Conservation (phyloP, 2,797 vertebrate genomes). For the Parauchenoglanis ngamensis region DNA sequence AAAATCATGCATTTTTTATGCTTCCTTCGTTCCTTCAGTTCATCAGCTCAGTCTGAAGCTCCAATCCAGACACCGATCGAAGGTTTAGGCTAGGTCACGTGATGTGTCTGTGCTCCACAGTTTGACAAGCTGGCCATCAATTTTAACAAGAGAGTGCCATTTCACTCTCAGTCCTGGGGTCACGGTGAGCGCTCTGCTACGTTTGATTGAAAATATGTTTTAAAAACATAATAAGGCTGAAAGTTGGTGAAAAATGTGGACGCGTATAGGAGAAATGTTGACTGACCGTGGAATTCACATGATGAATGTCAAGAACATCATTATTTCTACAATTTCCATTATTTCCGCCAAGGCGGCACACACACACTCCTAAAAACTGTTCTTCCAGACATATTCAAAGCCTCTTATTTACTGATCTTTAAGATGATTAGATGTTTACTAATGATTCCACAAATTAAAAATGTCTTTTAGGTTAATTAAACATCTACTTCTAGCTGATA, state of each 20-base stretch:
- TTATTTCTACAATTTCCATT: conserved; percentile 10
- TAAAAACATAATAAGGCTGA: not conserved
- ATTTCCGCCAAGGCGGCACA: not conserved
- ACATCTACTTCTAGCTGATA: not conserved
- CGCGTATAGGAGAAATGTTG: not conserved
- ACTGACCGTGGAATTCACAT: not conserved
- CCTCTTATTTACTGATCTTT: conserved; percentile 1
- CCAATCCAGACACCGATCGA: not conserved
- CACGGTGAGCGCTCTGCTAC: not conserved
- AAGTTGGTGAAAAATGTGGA: not conserved
- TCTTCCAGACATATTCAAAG: not conserved
- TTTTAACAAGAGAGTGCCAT: conserved; percentile 20
- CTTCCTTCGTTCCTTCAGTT: not conserved
- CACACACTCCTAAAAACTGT: not conserved
- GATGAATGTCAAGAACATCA: not conserved
- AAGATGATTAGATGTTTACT: not conserved
- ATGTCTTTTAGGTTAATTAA: not conserved
- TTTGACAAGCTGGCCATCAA: conserved; percentile 3
- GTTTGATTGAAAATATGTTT: not conserved
- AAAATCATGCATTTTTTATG: not conserved
- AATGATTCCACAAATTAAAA: not conserved
- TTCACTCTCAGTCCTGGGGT: not conserved
- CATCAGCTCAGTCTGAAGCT: not conserved
- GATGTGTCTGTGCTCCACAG: not conserved
- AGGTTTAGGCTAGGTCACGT: not conserved